These are phyloP conservation scores for Drosophila leonis DNA, from an alignment of 2,888 invertebrate species.

Conservation along the genomic window DNA sequence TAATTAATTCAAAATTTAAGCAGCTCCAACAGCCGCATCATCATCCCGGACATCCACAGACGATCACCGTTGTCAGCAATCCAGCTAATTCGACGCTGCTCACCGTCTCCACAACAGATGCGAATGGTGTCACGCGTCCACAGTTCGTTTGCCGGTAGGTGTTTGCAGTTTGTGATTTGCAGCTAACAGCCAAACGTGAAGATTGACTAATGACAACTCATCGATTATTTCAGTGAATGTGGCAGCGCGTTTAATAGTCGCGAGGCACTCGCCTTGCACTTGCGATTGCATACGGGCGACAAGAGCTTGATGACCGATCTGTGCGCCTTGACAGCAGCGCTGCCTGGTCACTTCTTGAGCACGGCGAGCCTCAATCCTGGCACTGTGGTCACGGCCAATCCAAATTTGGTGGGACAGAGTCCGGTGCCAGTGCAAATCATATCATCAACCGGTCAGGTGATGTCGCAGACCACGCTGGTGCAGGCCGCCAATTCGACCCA, in stretches of 20 bases:
- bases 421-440: constrained; percentile 86
- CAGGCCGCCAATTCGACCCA: constrained; percentile 84
- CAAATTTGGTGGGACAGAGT: constrained; percentile 84
- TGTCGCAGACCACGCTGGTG: constrained; percentile 85
- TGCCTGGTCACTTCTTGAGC: constrained; percentile 89
- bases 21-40: constrained; percentile 85
- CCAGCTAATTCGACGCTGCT: constrained; percentile 84
- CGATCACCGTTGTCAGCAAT: constrained; percentile 85
- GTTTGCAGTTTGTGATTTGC: too few relatives aligned
- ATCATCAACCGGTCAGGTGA: constrained; percentile 86
- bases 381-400: constrained; percentile 85
- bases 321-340: constrained; percentile 92
- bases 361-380: constrained; percentile 84
- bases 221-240: constrained; percentile 86
- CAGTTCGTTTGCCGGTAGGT: constrained; percentile 85
- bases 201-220: background rate
- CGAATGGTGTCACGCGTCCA: constrained; percentile 83
- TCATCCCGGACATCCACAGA: constrained; percentile 86
- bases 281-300: constrained; percentile 92
- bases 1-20: constrained; percentile 82
- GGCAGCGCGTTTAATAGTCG: constrained; percentile 89
- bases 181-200: background rate
- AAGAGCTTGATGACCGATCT: constrained; percentile 92
- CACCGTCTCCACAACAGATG: constrained; percentile 84
- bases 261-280: constrained; percentile 92